These are phyloP conservation scores for Scomberomorus guttatus DNA, from an alignment of 2,797 vertebrate genomes.

Conservation along the genomic window DNA sequence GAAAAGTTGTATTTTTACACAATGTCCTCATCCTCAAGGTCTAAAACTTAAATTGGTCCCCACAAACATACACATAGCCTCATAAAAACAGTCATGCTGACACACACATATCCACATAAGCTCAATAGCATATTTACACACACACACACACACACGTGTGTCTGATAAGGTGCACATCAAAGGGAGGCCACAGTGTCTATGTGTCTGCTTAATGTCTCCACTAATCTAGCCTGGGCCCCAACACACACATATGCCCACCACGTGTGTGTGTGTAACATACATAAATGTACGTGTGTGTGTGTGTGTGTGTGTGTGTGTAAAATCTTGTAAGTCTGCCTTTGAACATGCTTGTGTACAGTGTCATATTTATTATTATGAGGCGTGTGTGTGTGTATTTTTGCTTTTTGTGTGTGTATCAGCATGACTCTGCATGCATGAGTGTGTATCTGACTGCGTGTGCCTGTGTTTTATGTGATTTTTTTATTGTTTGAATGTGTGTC, in stretches of 20 bases:
- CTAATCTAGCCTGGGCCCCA: conserved; percentile 69
- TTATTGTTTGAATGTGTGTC: conserved; percentile 21
- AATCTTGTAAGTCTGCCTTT: conserved; percentile 27
- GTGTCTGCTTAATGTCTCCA: conserved; percentile 75
- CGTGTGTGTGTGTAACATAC: conserved; percentile 42
- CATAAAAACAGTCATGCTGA: conserved; percentile 3
- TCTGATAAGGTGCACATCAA: conserved; percentile 73
- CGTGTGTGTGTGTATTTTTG: conserved; percentile 23
- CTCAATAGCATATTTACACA: conserved; percentile 46
- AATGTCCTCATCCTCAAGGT: background rate
- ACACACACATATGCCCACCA: conserved; percentile 58
- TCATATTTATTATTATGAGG: conserved; percentile 39
- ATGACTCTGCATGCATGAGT: conserved; percentile 26
- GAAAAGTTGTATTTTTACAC: background rate
- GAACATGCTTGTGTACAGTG: conserved; percentile 38
- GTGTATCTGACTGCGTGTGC: conserved; percentile 14
- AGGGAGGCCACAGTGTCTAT: conserved; percentile 67
- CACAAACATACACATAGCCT: background rate
- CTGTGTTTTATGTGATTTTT: conserved; percentile 31
- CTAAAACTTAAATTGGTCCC: background rate
- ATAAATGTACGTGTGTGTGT: conserved; percentile 6
- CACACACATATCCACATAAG: background rate
- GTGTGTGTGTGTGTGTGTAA: conserved; percentile 9
- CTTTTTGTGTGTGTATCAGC: conserved; percentile 27
- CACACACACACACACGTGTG: conserved; percentile 42